Evolutionary conservation across 1,140 invertebrate species (phyloP).

Genomic region (Schlechtendalia chinensis): DNA sequence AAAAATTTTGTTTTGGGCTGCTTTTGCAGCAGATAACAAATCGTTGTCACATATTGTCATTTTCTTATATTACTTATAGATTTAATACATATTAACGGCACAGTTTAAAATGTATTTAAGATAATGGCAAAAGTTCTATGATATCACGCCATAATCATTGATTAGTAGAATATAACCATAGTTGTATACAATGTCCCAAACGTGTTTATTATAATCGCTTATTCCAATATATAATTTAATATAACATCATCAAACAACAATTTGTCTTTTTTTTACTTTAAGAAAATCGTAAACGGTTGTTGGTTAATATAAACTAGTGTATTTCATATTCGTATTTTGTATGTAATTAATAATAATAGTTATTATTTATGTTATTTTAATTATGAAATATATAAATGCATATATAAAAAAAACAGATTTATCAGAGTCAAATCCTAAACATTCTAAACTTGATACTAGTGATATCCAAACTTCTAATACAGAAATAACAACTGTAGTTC

Average conservation of each 20-base stretch:
- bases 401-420: not conserved
- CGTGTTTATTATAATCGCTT: slow-evolving; percentile 1
- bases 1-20: no score
- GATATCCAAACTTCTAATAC: slow-evolving; percentile 18
- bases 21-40: no score
- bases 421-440: slow-evolving; percentile 11
- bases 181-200: not conserved
- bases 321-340: slow-evolving; percentile 1
- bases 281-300: not conserved
- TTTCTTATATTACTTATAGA: no score
- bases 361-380: no score
- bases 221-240: not conserved
- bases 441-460: not conserved
- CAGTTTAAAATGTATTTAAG: no score
- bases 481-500: slow-evolving; percentile 3
- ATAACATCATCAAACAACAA: not conserved
- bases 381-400: slow-evolving; percentile 11
- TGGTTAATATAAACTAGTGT: not conserved
- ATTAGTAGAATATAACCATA: no score
- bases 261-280: not conserved
- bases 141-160: not conserved
- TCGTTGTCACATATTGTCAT: no score
- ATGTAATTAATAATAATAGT: no score
- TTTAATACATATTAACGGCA: not conserved
- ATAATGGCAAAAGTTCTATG: no score